Percentiles rank a stretch among this genome's conserved stretches.
Evolutionary conservation across 2,113 vertebrate genomes (phyloP).

Genomic region (Mungos mungo): DNA sequence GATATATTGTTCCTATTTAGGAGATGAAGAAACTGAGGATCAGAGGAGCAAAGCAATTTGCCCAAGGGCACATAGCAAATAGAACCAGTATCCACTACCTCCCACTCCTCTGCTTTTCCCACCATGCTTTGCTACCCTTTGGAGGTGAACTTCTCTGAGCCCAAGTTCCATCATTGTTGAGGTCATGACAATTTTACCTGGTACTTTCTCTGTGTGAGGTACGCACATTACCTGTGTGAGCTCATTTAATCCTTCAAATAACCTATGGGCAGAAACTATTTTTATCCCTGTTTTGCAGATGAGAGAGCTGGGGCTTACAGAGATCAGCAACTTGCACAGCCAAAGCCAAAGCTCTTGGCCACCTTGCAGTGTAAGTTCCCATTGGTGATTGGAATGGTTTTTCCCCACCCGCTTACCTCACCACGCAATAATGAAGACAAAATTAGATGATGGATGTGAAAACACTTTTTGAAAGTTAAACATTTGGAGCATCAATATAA

Average conservation of each 20-base stretch:
- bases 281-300: background rate
- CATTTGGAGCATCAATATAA: background rate
- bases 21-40: background rate
- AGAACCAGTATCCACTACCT: background rate
- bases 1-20: background rate
- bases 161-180: background rate
- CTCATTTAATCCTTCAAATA: constrained; percentile 59
- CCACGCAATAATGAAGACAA: background rate
- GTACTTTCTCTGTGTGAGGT: background rate
- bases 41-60: background rate
- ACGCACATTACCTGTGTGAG: background rate
- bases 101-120: background rate
- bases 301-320: background rate
- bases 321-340: background rate
- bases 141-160: background rate
- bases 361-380: background rate
- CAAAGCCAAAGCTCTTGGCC: background rate
- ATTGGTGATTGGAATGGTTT: background rate
- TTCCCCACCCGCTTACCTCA: background rate
- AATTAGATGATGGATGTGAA: background rate
- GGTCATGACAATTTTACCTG: background rate
- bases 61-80: background rate
- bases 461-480: background rate
- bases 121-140: background rate
- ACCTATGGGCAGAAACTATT: background rate